A percentile compares a stretch with the other conserved stretches of the same genome.
phyloP scores from a whole-genome alignment of 1,140 invertebrate species.

The Anastrepha ludens region DNA sequence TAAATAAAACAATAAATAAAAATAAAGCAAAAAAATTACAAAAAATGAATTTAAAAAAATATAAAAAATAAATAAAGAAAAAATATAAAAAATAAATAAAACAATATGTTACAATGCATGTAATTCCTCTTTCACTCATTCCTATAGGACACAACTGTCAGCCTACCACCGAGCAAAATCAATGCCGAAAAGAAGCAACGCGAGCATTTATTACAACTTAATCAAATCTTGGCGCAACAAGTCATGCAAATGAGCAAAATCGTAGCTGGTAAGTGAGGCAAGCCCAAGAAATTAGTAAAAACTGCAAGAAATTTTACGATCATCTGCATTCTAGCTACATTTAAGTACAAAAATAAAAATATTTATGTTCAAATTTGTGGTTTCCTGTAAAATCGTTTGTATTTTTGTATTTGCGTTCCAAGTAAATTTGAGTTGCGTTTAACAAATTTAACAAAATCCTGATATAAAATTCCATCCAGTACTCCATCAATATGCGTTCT shows the following conservation, averaged over 20 bases:
- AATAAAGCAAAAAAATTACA: neutral
- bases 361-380: neutral
- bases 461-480: neutral
- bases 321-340: neutral
- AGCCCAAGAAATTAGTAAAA: neutral
- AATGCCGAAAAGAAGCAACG: slow-evolving; percentile 89
- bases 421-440: neutral
- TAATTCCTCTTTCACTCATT: neutral
- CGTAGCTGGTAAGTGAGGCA: slow-evolving; percentile 85
- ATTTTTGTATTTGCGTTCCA: slow-evolving; percentile 28
- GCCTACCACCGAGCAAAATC: slow-evolving; percentile 77
- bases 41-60: no score
- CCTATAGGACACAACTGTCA: slow-evolving; percentile 68
- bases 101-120: no score
- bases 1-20: neutral
- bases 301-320: neutral
- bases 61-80: neutral
- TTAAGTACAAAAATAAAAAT: neutral
- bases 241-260: slow-evolving; percentile 95
- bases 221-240: slow-evolving; percentile 93
- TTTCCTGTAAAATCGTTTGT: slow-evolving; percentile 10
- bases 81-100: neutral
- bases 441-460: neutral
- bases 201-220: slow-evolving; percentile 90
- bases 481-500: neutral